Evolutionary conservation across 2,797 vertebrate genomes (phyloP).

Genomic region (Lutjanus campechanus): DNA sequence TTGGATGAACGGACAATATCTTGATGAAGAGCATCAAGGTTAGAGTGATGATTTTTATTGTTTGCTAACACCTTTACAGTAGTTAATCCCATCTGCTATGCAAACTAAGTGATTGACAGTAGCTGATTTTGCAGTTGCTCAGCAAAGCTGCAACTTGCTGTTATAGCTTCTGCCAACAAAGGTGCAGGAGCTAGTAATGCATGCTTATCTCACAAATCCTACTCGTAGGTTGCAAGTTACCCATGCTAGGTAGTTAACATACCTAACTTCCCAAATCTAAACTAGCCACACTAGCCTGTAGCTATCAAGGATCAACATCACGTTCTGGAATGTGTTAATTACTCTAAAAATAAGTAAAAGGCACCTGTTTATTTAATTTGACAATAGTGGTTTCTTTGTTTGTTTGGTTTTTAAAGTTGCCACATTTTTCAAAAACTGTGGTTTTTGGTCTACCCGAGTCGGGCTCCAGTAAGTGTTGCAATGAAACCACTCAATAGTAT

Average conservation of each 20-base stretch:
- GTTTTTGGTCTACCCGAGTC: neutral
- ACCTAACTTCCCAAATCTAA: neutral
- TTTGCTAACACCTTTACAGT: too few species aligned
- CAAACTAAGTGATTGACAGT: neutral
- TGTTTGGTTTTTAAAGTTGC: neutral
- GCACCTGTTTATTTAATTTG: neutral
- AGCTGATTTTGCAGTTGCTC: neutral
- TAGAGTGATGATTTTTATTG: neutral
- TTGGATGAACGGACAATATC: neutral
- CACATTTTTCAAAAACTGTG: neutral
- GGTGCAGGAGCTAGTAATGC: neutral
- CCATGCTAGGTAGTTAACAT: neutral
- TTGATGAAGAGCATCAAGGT: constrained; percentile 1
- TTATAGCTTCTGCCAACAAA: neutral
- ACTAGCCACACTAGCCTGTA: neutral
- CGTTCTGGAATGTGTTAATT: neutral
- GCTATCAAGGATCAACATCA: neutral
- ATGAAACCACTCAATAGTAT: neutral
- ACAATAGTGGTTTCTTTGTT: neutral
- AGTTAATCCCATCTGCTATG: neutral
- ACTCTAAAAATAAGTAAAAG: neutral
- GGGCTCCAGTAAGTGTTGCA: neutral
- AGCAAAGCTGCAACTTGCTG: neutral
- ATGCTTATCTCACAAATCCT: neutral
- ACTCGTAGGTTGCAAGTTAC: neutral